These are phyloP conservation scores for Synanthedon myopaeformis DNA, from an alignment of 2,888 invertebrate genomes.

Conservation along the genomic window DNA sequence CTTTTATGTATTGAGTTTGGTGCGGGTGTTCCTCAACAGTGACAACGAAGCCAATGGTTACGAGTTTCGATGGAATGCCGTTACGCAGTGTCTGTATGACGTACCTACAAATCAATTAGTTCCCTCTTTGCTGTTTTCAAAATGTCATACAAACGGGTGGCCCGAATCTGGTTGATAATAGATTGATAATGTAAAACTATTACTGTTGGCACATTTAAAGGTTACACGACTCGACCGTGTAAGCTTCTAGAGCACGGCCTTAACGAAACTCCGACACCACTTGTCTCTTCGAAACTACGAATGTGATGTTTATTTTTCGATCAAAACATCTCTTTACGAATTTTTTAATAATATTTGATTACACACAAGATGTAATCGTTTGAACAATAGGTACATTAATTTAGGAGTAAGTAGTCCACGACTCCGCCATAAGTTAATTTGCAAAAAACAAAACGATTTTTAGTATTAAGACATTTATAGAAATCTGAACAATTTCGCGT, in stretches of 20 bases:
- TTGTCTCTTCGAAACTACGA: conserved; percentile 33
- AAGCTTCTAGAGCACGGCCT: conserved; percentile 46
- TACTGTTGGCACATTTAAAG: conserved; percentile 55
- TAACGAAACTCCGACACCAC: conserved; percentile 62
- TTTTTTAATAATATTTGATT: conserved; percentile 31
- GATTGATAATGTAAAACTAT: conserved; percentile 22
- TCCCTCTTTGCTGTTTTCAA: conserved; percentile 19
- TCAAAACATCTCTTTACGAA: conserved; percentile 41
- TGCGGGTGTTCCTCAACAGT: conserved; percentile 29
- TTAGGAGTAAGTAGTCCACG: conserved; percentile 42
- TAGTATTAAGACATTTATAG: conserved; percentile 8
- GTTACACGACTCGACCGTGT: conserved; percentile 2
- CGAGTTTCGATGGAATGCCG: conserved; percentile 65
- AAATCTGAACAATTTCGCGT: conserved; percentile 3
- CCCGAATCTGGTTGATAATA: conserved; percentile 60
- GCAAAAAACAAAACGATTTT: conserved; percentile 16
- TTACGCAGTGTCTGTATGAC: conserved; percentile 52
- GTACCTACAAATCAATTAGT: conserved; percentile 30
- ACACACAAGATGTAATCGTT: conserved; percentile 31
- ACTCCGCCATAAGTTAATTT: conserved; percentile 65
- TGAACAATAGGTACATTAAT: conserved; percentile 18
- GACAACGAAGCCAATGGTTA: conserved; percentile 34
- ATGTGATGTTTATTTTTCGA: conserved; percentile 37
- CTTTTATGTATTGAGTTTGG: conserved; percentile 60
- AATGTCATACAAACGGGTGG: conserved; percentile 51